phyloP scores from a whole-genome alignment of 2,888 invertebrate genomes.

The Drosophila mimetica region DNA sequence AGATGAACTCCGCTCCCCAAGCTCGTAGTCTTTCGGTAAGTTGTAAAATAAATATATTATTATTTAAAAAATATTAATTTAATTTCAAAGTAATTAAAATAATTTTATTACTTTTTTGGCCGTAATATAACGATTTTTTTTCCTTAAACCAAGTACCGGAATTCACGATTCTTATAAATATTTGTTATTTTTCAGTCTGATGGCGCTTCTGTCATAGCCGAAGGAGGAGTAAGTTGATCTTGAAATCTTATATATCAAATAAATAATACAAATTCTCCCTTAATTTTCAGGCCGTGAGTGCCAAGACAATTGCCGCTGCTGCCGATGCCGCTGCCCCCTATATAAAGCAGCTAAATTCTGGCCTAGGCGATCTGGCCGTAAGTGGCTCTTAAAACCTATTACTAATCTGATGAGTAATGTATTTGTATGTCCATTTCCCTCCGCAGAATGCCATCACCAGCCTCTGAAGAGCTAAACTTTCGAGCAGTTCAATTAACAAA shows the following conservation, averaged over 20 bases:
- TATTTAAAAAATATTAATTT: too few species aligned
- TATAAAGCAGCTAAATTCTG: conserved; percentile 40
- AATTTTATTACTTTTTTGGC: too few species aligned
- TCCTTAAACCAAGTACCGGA: too few species aligned
- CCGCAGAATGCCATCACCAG: conserved; percentile 50
- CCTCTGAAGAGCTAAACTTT: conserved; percentile 36
- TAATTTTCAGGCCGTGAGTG: conserved; percentile 35
- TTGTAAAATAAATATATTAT: too few species aligned
- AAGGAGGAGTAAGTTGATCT: background rate
- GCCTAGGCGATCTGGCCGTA: conserved; percentile 46
- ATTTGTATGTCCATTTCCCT: background rate
- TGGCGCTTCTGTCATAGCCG: conserved; percentile 3
- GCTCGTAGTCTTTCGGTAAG: conserved; percentile 52
- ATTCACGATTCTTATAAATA: background rate
- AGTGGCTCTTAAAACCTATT: conserved; percentile 14
- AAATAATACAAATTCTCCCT: background rate
- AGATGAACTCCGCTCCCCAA: conserved; percentile 13
- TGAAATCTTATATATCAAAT: rapidly evolving
- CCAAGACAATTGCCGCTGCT: conserved; percentile 9
- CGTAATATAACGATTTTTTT: too few species aligned
- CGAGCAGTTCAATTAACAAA: conserved; percentile 25
- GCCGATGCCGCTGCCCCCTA: conserved; percentile 22
- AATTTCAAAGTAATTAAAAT: too few species aligned
- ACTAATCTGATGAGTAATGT: conserved; percentile 33
- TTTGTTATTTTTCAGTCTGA: background rate